A percentile compares a stretch with the other conserved stretches of the same genome.
Conservation (phyloP, 2,797 vertebrate species). For the Channallabes apus region DNA sequence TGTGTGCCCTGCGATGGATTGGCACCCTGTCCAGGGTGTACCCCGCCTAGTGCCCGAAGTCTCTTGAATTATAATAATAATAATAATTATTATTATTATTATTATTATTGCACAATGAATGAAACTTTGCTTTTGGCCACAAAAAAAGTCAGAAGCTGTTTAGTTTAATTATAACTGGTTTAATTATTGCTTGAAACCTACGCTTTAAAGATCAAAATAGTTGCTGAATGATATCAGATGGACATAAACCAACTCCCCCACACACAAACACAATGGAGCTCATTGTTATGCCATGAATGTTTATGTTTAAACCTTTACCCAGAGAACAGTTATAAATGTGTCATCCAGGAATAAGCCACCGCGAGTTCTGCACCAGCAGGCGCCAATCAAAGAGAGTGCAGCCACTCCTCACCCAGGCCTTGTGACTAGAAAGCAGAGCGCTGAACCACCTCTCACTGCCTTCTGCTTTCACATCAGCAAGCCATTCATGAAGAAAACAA, state of each 20-base stretch:
- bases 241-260: background rate
- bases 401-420: background rate
- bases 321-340: constrained; percentile 60
- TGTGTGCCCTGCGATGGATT: too few relatives aligned
- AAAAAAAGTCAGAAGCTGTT: background rate
- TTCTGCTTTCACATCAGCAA: constrained; percentile 35
- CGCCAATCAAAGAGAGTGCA: constrained; percentile 11
- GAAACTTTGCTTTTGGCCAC: background rate
- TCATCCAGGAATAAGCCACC: constrained; percentile 58
- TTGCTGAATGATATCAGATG: background rate
- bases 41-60: too few relatives aligned
- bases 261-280: background rate
- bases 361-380: constrained; percentile 25
- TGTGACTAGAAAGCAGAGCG: background rate
- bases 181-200: background rate
- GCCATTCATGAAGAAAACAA: constrained; percentile 22
- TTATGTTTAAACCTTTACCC: constrained; percentile 51
- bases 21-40: too few relatives aligned
- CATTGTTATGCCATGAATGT: constrained; percentile 18
- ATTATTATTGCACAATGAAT: background rate
- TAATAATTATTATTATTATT: too few relatives aligned
- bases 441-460: constrained; percentile 14
- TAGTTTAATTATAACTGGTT: constrained; percentile 12
- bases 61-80: too few relatives aligned
- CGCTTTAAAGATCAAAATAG: background rate